Conservation (phyloP, 2,113 vertebrate genomes). For the Pseudopipra pipra region DNA sequence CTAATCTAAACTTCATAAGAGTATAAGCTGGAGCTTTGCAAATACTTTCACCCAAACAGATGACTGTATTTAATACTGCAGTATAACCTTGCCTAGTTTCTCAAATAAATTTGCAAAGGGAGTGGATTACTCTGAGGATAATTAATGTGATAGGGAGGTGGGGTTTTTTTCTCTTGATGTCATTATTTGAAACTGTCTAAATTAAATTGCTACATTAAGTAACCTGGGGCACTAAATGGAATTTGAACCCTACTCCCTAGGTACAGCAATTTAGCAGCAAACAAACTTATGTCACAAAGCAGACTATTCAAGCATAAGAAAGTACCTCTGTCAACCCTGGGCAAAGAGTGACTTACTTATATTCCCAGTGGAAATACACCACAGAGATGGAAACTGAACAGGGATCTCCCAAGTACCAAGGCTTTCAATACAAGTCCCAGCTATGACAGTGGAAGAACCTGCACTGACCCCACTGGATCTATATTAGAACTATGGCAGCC, state of each 20-base stretch:
- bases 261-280: not conserved
- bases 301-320: not conserved
- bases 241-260: not conserved
- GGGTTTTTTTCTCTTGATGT: not conserved
- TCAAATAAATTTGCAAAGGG: constrained; percentile 24
- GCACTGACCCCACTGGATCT: not conserved
- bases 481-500: not conserved
- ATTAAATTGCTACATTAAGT: not conserved
- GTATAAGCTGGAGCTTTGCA: not conserved
- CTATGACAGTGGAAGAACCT: not conserved
- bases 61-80: not conserved
- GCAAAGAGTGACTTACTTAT: not conserved
- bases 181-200: not conserved
- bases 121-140: not conserved
- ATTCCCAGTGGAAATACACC: not conserved
- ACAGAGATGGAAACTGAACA: not conserved
- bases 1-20: not conserved
- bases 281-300: not conserved
- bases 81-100: not conserved
- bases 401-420: not conserved
- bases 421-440: not conserved
- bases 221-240: not conserved
- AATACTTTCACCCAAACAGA: not conserved
- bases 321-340: not conserved
- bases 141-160: not conserved